A percentile compares a stretch with the other conserved stretches of the same genome.
phyloP scores from a whole-genome alignment of 2,888 invertebrate species.

The Aromia moschata region DNA sequence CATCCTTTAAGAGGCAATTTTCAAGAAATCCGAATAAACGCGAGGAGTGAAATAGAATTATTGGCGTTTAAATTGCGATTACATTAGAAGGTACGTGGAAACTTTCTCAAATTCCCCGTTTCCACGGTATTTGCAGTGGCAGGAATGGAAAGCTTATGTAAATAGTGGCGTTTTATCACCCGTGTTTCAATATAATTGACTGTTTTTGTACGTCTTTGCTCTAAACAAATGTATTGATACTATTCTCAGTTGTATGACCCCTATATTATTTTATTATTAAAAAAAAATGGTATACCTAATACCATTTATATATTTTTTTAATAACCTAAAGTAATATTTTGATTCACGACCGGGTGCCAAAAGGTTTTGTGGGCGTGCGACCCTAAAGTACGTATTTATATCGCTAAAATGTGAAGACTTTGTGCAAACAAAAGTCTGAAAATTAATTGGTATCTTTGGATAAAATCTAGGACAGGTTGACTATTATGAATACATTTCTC shows the following conservation, averaged over 20 bases:
- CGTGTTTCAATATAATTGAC: constrained; percentile 26
- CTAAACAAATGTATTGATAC: constrained; percentile 8
- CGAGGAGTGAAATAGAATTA: constrained; percentile 49
- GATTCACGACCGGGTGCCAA: too few species aligned
- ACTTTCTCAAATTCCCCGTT: constrained; percentile 30
- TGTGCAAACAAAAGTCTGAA: too few species aligned
- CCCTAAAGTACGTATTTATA: too few species aligned
- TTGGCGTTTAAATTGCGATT: constrained; percentile 51
- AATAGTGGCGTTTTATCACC: constrained; percentile 26
- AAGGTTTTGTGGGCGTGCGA: too few species aligned
- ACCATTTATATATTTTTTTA: not conserved
- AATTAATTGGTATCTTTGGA: too few species aligned
- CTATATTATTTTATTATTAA: too few species aligned
- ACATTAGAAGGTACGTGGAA: constrained; percentile 41
- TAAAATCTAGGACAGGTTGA: too few species aligned
- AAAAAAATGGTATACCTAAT: not conserved
- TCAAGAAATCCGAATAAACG: constrained; percentile 46
- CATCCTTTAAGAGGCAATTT: constrained; percentile 44
- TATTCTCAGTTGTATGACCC: not conserved
- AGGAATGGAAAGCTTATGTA: constrained; percentile 26
- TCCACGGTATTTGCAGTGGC: constrained; percentile 23
- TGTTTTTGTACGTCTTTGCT: constrained; percentile 9
- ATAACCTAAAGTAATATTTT: not conserved
- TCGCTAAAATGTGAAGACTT: too few species aligned
- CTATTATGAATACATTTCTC: too few species aligned